These are phyloP conservation scores for Tipula lateralis DNA, from an alignment of 2,888 invertebrate species.

Conservation along the genomic window DNA sequence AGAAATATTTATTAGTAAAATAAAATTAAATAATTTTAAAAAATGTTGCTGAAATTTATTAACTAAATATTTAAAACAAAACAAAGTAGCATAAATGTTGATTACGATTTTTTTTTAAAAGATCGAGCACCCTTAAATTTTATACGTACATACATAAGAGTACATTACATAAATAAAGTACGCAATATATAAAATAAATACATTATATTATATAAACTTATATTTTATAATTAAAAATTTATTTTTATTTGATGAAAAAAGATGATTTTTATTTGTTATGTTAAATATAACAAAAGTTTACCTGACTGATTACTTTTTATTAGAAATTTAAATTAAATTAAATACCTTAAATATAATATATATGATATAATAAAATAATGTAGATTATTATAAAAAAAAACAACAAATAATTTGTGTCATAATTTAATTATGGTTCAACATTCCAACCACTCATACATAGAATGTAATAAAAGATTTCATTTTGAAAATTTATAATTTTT, in stretches of 20 bases:
- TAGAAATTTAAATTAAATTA: conserved; percentile 11
- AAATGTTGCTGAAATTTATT: neutral
- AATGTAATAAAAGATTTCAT: neutral
- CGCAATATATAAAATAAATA: neutral
- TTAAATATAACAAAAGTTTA: neutral
- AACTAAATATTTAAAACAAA: neutral
- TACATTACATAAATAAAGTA: neutral
- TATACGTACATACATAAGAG: neutral
- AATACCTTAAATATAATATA: neutral
- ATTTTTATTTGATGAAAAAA: neutral
- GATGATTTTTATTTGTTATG: neutral
- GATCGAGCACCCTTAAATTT: neutral
- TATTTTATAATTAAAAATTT: neutral
- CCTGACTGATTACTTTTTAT: conserved; percentile 19
- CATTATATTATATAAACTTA: neutral
- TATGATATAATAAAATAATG: neutral
- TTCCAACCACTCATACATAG: neutral
- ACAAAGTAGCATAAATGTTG: neutral
- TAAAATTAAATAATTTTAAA: neutral
- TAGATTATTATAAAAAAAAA: neutral
- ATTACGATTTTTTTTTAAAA: neutral
- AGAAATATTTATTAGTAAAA: neutral
- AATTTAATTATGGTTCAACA: neutral
- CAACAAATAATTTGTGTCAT: neutral
- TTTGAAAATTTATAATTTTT: too few species aligned